Evolutionary conservation across 1,140 invertebrate species (phyloP).

Genomic region (Prorops nasuta): DNA sequence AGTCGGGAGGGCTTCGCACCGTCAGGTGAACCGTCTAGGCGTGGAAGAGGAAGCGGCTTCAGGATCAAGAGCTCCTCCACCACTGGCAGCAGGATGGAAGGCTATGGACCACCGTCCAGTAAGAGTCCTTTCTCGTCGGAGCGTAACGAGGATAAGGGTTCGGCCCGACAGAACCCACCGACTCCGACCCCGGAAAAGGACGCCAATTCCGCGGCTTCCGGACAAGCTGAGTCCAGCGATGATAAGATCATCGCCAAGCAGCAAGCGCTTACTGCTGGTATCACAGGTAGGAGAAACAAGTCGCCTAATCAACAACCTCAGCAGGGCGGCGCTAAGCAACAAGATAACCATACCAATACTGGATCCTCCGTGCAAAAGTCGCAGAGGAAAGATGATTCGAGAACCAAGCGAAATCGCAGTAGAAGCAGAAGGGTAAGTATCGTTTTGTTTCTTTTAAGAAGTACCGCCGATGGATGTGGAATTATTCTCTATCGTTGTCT

Average conservation of each 20-base stretch:
- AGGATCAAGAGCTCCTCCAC: constrained; percentile 44
- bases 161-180: constrained; percentile 38
- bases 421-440: constrained; percentile 43
- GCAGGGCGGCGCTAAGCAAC: constrained; percentile 44
- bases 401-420: constrained; percentile 45
- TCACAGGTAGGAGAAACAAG: constrained; percentile 58
- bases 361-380: constrained; percentile 18
- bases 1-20: constrained; percentile 70
- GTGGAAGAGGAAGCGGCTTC: constrained; percentile 64
- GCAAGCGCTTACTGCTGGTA: constrained; percentile 65
- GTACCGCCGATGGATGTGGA: too few relatives aligned
- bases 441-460: background rate
- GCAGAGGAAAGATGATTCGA: constrained; percentile 40
- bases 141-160: constrained; percentile 39
- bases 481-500: too few relatives aligned
- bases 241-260: constrained; percentile 72
- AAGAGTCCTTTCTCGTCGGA: constrained; percentile 69
- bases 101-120: constrained; percentile 72
- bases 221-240: constrained; percentile 53
- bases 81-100: constrained; percentile 63
- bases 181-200: constrained; percentile 50
- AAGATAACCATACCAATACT: constrained; percentile 22
- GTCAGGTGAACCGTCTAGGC: constrained; percentile 77
- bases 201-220: background rate
- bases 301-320: constrained; percentile 35